A percentile compares a stretch with the other conserved stretches of the same genome.
Conservation (phyloP, 2,113 vertebrate genomes). For the Phoenicopterus ruber region DNA sequence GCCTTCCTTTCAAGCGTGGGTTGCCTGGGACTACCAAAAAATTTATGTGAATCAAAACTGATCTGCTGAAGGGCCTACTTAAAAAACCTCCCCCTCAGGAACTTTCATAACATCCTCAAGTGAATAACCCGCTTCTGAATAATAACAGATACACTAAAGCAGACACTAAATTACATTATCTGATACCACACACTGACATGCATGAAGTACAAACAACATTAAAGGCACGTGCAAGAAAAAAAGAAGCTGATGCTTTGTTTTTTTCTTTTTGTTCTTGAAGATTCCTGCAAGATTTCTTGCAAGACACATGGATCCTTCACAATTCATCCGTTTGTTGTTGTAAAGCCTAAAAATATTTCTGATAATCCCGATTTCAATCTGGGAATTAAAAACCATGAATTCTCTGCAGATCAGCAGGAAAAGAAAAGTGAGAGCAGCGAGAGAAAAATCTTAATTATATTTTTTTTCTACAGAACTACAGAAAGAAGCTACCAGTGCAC, state of each 20-base stretch:
- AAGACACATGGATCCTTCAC: background rate
- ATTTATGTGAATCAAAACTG: background rate
- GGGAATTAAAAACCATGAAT: background rate
- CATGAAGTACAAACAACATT: background rate
- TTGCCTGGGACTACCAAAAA: background rate
- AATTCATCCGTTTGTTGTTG: background rate
- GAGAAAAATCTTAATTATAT: background rate
- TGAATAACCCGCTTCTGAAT: background rate
- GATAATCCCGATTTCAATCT: too few species aligned
- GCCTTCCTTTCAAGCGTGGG: background rate
- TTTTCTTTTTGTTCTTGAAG: background rate
- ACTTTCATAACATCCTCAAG: background rate
- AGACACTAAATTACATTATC: background rate
- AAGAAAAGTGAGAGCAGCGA: background rate
- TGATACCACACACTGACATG: background rate
- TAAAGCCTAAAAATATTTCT: background rate
- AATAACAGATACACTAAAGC: background rate
- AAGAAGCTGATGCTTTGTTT: background rate
- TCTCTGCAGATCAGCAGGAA: background rate
- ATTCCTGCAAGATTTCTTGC: background rate
- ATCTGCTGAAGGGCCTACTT: background rate
- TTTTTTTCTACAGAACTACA: background rate
- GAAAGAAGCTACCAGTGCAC: background rate
- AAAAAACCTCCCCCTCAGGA: background rate
- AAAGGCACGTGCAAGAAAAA: background rate